These are phyloP conservation scores for Macroramphosus scolopax DNA, from an alignment of 2,797 vertebrate species.

Conservation along the genomic window DNA sequence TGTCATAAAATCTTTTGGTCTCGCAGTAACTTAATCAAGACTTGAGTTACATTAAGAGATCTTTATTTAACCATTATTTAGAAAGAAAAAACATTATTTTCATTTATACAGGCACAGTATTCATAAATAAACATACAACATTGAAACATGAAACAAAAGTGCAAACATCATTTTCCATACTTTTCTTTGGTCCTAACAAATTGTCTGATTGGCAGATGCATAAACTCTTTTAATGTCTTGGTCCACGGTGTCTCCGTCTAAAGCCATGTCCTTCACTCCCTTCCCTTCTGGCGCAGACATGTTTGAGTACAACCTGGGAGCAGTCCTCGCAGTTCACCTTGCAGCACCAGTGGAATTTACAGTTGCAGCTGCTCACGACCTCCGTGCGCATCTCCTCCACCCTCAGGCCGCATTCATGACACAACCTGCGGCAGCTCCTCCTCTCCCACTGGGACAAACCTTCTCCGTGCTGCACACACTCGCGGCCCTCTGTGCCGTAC, in stretches of 20 bases:
- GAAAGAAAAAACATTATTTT: too few species aligned
- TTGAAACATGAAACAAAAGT: constrained; percentile 38
- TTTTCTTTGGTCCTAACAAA: too few species aligned
- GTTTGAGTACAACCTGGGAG: constrained; percentile 80
- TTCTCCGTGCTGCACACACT: constrained; percentile 85
- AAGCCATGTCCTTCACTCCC: constrained; percentile 21
- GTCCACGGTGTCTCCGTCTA: constrained; percentile 68
- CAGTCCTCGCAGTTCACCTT: constrained; percentile 92
- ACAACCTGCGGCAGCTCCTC: constrained; percentile 88
- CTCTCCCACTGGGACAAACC: constrained; percentile 84
- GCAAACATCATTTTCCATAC: constrained; percentile 47
- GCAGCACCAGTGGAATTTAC: constrained; percentile 98
- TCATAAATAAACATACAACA: constrained; percentile 64
- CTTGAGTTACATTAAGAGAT: too few species aligned
- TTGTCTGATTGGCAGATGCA: too few species aligned
- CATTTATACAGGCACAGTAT: constrained; percentile 36
- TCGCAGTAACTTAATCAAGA: background rate
- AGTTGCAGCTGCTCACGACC: constrained; percentile 90
- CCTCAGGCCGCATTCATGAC: constrained; percentile 87
- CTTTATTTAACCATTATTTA: too few species aligned
- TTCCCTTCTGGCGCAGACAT: constrained; percentile 82
- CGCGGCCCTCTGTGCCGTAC: constrained; percentile 90
- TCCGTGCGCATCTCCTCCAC: constrained; percentile 86
- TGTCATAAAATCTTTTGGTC: constrained; percentile 7
- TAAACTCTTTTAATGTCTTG: too few species aligned